These are phyloP conservation scores for Xestia ashworthii DNA, from an alignment of 2,888 invertebrate genomes.

Conservation along the genomic window DNA sequence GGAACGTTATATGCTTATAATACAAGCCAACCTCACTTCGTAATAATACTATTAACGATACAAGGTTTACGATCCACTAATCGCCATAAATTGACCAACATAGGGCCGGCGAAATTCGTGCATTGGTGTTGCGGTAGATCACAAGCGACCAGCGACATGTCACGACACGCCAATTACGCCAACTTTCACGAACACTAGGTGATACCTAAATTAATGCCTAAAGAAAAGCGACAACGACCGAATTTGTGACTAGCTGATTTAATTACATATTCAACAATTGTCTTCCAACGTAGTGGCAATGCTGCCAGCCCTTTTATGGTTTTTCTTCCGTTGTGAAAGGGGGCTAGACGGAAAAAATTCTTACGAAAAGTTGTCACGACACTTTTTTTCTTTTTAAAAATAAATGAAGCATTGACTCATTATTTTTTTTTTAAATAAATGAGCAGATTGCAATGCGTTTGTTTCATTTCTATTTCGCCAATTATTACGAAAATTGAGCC, in stretches of 20 bases:
- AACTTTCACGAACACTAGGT: neutral
- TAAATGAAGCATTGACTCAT: too few relatives aligned
- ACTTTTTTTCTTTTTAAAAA: too few relatives aligned
- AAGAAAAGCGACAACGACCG: neutral
- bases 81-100: neutral
- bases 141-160: constrained; percentile 10
- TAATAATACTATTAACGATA: neutral
- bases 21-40: neutral
- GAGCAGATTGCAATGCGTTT: too few relatives aligned
- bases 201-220: neutral
- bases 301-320: too few relatives aligned
- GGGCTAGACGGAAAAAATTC: too few relatives aligned
- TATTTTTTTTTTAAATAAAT: too few relatives aligned
- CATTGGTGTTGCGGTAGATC: constrained; percentile 40
- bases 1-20: neutral
- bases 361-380: too few relatives aligned
- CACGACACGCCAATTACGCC: neutral
- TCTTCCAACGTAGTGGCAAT: neutral
- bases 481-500: too few relatives aligned
- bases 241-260: neutral
- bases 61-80: neutral
- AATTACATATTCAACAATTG: neutral
- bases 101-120: neutral
- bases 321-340: too few relatives aligned
- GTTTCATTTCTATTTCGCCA: too few relatives aligned